Conservation (phyloP, 2,888 invertebrate species). For the Poecilobothrus nobilitatus region DNA sequence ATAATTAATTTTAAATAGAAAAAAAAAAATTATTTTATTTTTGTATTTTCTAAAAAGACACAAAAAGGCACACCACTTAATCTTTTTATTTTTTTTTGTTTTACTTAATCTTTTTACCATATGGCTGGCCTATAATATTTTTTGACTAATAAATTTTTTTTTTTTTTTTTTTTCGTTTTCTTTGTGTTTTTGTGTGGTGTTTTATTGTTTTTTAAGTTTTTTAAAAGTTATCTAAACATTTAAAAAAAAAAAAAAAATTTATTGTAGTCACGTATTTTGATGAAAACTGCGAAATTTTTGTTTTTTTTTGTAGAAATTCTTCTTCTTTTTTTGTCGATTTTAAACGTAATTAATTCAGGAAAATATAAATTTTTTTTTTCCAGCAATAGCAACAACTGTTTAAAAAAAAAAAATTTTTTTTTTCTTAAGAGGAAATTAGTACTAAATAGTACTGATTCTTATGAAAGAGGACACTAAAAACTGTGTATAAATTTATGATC, state of each 20-base stretch:
- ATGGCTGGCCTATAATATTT: neutral
- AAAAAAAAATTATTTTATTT: neutral
- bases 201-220: neutral
- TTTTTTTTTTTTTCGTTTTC: neutral
- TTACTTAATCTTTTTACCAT: neutral
- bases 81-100: too few species aligned
- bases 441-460: neutral
- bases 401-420: too few species aligned
- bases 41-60: neutral
- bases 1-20: neutral
- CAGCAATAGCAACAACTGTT: too few species aligned
- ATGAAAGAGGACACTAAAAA: neutral
- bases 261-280: neutral
- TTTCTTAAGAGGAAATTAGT: neutral
- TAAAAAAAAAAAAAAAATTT: neutral
- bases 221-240: neutral
- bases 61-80: neutral
- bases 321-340: neutral
- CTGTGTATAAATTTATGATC: too few species aligned
- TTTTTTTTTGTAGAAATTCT: neutral
- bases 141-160: neutral
- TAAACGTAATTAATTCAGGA: too few species aligned
- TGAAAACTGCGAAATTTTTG: neutral
- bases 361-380: too few species aligned
- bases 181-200: neutral